Percentiles rank a stretch among this genome's conserved stretches.
Conservation (phyloP, 2,797 vertebrate genomes). For the Mormyrops attenuatus region DNA sequence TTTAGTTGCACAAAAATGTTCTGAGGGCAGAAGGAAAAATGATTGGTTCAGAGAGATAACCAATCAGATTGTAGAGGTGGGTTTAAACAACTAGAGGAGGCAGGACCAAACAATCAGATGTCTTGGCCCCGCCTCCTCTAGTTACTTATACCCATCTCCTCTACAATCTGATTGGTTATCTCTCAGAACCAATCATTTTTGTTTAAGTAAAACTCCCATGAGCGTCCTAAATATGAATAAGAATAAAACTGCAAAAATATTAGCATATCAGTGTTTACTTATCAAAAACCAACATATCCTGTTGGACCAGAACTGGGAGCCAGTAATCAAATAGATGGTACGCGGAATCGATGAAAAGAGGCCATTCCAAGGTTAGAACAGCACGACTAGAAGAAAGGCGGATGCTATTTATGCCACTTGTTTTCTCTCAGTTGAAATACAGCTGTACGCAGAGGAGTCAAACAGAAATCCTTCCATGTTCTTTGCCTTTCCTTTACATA, state of each 20-base stretch:
- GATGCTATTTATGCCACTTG: too few relatives aligned
- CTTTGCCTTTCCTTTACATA: not conserved
- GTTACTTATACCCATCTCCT: not conserved
- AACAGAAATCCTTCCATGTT: not conserved
- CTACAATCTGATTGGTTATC: not conserved
- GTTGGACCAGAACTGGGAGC: not conserved
- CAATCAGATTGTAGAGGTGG: not conserved
- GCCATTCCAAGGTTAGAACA: not conserved
- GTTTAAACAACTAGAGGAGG: not conserved
- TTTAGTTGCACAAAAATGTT: not conserved
- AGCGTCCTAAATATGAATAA: not conserved
- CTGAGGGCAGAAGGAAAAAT: not conserved
- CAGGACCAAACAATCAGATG: not conserved
- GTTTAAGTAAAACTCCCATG: not conserved
- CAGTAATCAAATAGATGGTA: not conserved
- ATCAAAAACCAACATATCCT: not conserved
- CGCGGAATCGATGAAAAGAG: not conserved
- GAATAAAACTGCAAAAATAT: not conserved
- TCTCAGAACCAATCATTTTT: not conserved
- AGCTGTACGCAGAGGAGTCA: not conserved
- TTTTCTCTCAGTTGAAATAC: not conserved
- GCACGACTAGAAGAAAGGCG: not conserved
- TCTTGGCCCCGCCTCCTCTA: not conserved
- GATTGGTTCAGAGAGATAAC: not conserved
- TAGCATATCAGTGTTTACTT: not conserved